Percentiles rank a stretch among this genome's conserved stretches.
These are phyloP conservation scores for Rynchops niger DNA, from an alignment of 2,113 vertebrate species.

Conservation along the genomic window DNA sequence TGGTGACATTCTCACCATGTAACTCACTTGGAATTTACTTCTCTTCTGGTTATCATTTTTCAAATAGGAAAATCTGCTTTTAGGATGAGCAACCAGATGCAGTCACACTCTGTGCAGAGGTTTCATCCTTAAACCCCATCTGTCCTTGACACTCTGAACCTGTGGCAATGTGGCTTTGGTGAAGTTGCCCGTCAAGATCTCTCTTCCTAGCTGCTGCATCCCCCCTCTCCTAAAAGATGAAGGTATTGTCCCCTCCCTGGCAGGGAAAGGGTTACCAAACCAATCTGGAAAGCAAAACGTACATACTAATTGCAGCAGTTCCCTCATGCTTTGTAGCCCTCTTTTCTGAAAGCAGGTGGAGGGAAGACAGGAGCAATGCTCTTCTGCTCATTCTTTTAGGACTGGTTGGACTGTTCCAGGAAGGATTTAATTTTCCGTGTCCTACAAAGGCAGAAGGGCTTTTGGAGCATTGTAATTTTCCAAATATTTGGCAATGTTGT, in stretches of 20 bases:
- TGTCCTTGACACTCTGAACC: not conserved
- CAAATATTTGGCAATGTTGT: not conserved
- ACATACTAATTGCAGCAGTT: not conserved
- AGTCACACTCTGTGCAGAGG: not conserved
- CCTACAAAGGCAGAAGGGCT: not conserved
- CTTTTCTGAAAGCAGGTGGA: not conserved
- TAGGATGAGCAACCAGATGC: not conserved
- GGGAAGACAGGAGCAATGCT: not conserved
- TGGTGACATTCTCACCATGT: not conserved
- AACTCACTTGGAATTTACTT: not conserved
- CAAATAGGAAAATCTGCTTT: not conserved
- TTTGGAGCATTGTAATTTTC: not conserved
- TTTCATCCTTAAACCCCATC: not conserved
- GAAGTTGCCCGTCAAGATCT: not conserved
- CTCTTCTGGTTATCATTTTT: not conserved
- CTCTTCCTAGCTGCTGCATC: not conserved
- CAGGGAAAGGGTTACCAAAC: not conserved
- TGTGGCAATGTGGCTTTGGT: not conserved
- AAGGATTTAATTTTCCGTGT: not conserved
- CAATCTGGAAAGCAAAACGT: not conserved
- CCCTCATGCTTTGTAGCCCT: not conserved
- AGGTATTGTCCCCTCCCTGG: not conserved
- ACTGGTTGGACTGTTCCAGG: not conserved
- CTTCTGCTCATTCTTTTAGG: not conserved
- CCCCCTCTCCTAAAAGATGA: not conserved